Conservation (phyloP, 53 echinoderm and acorn worm genomes). For the Echinarachnius parma region DNA sequence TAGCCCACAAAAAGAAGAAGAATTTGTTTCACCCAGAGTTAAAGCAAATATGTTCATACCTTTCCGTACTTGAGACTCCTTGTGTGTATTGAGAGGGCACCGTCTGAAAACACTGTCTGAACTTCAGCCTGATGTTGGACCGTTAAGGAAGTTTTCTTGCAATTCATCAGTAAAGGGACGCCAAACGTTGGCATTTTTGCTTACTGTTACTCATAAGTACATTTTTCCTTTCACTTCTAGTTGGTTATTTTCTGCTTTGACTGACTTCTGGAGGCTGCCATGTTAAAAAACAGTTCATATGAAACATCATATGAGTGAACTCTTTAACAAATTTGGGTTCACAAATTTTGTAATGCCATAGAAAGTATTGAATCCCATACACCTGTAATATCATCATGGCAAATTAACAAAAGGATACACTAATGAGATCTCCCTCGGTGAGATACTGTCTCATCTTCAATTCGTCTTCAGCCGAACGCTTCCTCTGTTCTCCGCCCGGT, state of each 20-base stretch:
- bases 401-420: slow-evolving; percentile 66
- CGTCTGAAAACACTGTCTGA: slow-evolving; percentile 81
- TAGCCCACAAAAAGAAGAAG: too few relatives aligned
- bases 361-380: not conserved
- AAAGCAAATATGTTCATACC: slow-evolving; percentile 51
- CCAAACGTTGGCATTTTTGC: too few relatives aligned
- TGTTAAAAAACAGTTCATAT: too few relatives aligned
- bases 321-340: too few relatives aligned
- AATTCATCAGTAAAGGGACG: too few relatives aligned
- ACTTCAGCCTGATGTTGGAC: slow-evolving; percentile 70
- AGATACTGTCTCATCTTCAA: slow-evolving; percentile 92
- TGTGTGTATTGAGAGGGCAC: slow-evolving; percentile 88
- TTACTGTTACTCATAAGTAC: too few relatives aligned
- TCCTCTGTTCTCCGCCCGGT: slow-evolving; percentile 69
- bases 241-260: too few relatives aligned
- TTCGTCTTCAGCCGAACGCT: slow-evolving; percentile 86
- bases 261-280: too few relatives aligned
- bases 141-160: slow-evolving; percentile 57
- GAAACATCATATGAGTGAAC: too few relatives aligned
- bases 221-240: too few relatives aligned
- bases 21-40: too few relatives aligned
- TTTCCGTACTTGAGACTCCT: slow-evolving; percentile 96
- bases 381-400: not conserved
- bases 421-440: slow-evolving; percentile 96
- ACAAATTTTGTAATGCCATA: not conserved